Conservation (phyloP, 1,140 invertebrate species). For the Anoplolepis gracilipes region DNA sequence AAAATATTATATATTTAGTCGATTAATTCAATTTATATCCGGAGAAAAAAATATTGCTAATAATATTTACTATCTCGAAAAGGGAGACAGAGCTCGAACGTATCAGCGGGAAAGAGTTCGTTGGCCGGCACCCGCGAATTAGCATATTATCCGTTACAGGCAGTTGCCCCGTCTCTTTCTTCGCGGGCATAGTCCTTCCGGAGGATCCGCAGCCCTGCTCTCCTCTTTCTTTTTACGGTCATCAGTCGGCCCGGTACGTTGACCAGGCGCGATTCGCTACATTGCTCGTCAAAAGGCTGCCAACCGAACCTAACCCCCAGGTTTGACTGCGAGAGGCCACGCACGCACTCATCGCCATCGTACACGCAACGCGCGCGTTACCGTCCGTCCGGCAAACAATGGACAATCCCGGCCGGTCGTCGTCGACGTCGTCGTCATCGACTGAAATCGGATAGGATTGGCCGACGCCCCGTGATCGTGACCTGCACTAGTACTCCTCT, state of each 20-base stretch:
- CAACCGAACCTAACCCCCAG: constrained; percentile 50
- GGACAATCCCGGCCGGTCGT: constrained; percentile 66
- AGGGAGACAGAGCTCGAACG: background rate
- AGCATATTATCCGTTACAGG: constrained; percentile 78
- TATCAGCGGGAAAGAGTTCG: constrained; percentile 59
- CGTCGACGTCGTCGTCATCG: constrained; percentile 72
- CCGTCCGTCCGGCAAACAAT: constrained; percentile 73
- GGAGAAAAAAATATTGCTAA: background rate
- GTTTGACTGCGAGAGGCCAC: constrained; percentile 67
- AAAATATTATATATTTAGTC: background rate
- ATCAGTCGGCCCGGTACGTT: constrained; percentile 71
- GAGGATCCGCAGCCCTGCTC: constrained; percentile 60
- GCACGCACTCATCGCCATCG: constrained; percentile 12
- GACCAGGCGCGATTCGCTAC: constrained; percentile 74
- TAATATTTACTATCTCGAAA: background rate
- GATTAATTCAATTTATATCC: background rate
- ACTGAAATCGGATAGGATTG: constrained; percentile 80
- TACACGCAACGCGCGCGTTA: constrained; percentile 74
- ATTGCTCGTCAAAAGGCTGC: constrained; percentile 74
- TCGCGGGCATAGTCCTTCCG: constrained; percentile 38
- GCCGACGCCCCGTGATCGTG: constrained; percentile 78
- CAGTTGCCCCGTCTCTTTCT: constrained; percentile 69
- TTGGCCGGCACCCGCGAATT: constrained; percentile 69
- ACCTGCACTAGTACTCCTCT: constrained; percentile 68
- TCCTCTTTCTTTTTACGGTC: constrained; percentile 62